These are phyloP conservation scores for Seriola dumerili DNA, from an alignment of 2,113 vertebrate genomes.

Conservation along the genomic window DNA sequence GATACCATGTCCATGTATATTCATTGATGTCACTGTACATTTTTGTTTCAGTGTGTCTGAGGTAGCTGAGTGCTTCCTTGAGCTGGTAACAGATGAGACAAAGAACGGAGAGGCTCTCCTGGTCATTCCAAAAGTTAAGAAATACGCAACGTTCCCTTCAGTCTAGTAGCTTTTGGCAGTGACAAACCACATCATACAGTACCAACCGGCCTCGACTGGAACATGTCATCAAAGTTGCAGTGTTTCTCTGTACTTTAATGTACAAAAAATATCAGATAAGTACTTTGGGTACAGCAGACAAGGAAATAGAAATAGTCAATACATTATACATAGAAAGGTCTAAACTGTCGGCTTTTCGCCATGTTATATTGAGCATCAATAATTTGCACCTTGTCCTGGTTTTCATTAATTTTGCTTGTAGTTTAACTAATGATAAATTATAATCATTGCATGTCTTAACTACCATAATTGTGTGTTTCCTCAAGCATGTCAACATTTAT, in stretches of 20 bases:
- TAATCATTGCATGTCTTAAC: background rate
- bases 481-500: background rate
- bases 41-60: slow-evolving; percentile 63
- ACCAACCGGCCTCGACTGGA: background rate
- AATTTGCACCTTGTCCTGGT: background rate
- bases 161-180: background rate
- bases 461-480: background rate
- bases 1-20: background rate
- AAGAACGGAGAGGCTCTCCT: slow-evolving; percentile 74
- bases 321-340: no score
- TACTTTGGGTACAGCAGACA: background rate
- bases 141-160: slow-evolving; percentile 51
- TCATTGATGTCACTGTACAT: background rate
- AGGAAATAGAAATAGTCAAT: no score
- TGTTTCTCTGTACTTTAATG: background rate
- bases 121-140: background rate
- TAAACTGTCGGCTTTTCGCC: no score
- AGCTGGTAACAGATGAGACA: slow-evolving; percentile 74
- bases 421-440: background rate
- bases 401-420: background rate
- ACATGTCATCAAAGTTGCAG: background rate
- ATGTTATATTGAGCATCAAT: background rate
- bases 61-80: slow-evolving; percentile 63
- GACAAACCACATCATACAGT: background rate
- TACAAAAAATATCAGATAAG: background rate